Conservation (phyloP, 2,888 invertebrate genomes). For the Chalcosyrphus nemorum region DNA sequence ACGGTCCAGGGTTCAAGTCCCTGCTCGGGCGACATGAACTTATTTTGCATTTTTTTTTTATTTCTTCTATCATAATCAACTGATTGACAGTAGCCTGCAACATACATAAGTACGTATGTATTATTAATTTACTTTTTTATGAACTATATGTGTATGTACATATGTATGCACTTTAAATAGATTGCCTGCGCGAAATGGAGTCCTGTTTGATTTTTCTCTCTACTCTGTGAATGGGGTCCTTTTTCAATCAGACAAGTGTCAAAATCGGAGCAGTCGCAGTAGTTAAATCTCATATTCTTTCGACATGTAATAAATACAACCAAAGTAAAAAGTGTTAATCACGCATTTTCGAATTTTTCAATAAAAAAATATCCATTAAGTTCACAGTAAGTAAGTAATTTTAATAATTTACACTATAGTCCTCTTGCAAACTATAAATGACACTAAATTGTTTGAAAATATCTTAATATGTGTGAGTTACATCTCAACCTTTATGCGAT, state of each 20-base stretch:
- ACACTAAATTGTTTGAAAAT: background rate
- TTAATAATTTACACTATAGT: background rate
- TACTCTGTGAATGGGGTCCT: background rate
- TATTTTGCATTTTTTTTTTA: background rate
- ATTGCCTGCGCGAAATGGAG: too few species aligned
- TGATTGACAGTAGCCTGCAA: too few species aligned
- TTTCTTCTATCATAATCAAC: background rate
- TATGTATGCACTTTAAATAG: too few species aligned
- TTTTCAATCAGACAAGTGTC: background rate
- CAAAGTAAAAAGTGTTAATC: background rate
- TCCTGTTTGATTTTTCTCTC: background rate
- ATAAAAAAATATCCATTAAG: background rate
- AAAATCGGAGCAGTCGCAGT: conserved; percentile 23
- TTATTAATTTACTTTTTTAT: too few species aligned
- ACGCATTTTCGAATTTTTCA: background rate
- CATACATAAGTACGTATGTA: too few species aligned
- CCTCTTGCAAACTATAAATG: background rate
- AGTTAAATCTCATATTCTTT: background rate
- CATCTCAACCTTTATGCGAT: too few species aligned
- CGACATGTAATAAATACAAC: background rate
- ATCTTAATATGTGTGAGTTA: background rate
- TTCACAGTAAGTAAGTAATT: background rate
- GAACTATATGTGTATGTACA: too few species aligned
- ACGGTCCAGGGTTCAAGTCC: conserved; percentile 83
- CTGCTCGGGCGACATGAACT: conserved; percentile 79